Percentiles rank a stretch among this genome's conserved stretches.
These are phyloP conservation scores for Odontothrips loti DNA, from an alignment of 2,888 invertebrate genomes.

Conservation along the genomic window DNA sequence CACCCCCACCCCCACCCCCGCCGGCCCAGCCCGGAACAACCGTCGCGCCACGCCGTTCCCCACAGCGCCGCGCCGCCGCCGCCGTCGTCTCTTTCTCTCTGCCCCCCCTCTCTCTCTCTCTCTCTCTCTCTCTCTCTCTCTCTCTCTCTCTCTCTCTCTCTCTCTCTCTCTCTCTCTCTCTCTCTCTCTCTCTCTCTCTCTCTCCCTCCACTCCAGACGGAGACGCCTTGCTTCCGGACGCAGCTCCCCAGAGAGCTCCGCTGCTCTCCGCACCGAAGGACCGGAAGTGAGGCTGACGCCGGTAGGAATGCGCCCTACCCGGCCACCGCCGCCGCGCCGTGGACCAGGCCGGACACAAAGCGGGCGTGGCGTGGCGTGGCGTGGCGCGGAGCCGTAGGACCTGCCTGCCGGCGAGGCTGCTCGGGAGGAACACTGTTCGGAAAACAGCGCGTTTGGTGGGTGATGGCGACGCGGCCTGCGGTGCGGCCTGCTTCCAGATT, in stretches of 20 bases:
- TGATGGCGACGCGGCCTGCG: too few relatives aligned
- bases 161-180: constrained; percentile 36
- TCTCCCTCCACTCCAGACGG: background rate
- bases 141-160: constrained; percentile 28
- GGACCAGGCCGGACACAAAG: constrained; percentile 1
- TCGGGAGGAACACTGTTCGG: too few relatives aligned
- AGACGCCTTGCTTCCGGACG: constrained; percentile 27
- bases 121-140: background rate
- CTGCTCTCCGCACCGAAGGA: background rate
- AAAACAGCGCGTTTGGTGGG: too few relatives aligned
- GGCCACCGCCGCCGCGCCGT: background rate
- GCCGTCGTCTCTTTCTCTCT: background rate
- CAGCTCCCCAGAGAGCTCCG: constrained; percentile 32
- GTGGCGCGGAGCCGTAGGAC: background rate
- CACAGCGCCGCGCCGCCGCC: background rate
- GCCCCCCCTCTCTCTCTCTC: too few relatives aligned
- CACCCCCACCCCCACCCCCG: constrained; percentile 26
- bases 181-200: constrained; percentile 33
- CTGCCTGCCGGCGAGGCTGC: too few relatives aligned
- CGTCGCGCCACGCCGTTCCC: background rate
- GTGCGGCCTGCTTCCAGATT: too few relatives aligned
- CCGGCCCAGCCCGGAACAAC: background rate
- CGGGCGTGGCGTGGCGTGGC: background rate
- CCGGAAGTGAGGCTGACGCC: constrained; percentile 23
- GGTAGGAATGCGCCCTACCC: constrained; percentile 10